A percentile compares a stretch with the other conserved stretches of the same genome.
These are phyloP conservation scores for Hypomesus transpacificus DNA, from an alignment of 2,113 vertebrate genomes.

Conservation along the genomic window DNA sequence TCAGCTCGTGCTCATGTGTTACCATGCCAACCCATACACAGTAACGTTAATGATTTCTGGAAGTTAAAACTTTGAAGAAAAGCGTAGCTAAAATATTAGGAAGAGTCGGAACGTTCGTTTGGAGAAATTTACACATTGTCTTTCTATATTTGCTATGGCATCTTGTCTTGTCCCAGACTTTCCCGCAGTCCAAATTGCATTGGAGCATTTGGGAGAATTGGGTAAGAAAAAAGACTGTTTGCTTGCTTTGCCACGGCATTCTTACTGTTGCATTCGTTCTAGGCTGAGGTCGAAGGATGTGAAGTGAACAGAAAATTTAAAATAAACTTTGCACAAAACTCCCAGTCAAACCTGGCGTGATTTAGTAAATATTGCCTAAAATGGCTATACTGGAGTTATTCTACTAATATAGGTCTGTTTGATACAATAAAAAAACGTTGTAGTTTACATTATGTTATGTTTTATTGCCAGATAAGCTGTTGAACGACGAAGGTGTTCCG, in stretches of 20 bases:
- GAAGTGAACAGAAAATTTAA: too few species aligned
- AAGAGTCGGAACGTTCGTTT: not conserved
- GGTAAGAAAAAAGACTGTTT: slow-evolving; percentile 46
- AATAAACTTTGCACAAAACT: too few species aligned
- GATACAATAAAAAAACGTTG: slow-evolving; percentile 7
- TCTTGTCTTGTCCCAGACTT: slow-evolving; percentile 59
- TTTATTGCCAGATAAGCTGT: slow-evolving; percentile 66
- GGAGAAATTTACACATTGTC: not conserved
- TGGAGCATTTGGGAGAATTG: slow-evolving; percentile 69
- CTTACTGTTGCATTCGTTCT: not conserved
- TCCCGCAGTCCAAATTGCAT: slow-evolving; percentile 46
- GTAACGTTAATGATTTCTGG: not conserved
- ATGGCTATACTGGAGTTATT: not conserved
- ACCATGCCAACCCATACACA: slow-evolving; percentile 12
- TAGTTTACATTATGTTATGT: slow-evolving; percentile 32
- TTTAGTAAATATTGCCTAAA: too few species aligned
- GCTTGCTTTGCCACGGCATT: not conserved
- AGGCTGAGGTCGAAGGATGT: too few species aligned
- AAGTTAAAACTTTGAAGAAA: not conserved
- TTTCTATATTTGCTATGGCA: slow-evolving; percentile 46
- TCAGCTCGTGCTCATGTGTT: not conserved
- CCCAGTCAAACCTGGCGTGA: too few species aligned
- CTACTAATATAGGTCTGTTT: not conserved
- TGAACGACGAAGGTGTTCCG: slow-evolving; percentile 61
- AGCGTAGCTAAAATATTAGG: not conserved